These are phyloP conservation scores for Misgurnus mizolepis DNA, from an alignment of 2,113 vertebrate species.

Conservation along the genomic window DNA sequence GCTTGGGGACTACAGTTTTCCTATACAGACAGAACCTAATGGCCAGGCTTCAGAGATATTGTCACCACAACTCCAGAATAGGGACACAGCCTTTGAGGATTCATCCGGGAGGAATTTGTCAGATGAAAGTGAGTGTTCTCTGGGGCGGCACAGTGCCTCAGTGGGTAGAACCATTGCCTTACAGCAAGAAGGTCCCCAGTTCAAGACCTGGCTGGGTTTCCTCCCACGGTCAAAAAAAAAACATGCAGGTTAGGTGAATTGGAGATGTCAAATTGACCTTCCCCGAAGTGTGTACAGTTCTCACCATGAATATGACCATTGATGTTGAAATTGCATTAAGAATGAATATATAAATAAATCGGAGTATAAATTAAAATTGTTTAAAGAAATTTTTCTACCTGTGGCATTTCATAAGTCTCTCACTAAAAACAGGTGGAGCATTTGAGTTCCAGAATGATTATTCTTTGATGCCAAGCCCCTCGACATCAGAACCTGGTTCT, in stretches of 20 bases:
- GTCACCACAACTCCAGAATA: constrained; percentile 51
- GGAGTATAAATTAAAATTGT: too few species aligned
- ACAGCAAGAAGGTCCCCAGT: too few species aligned
- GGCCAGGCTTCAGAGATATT: constrained; percentile 54
- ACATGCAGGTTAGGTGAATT: too few species aligned
- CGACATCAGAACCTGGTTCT: constrained; percentile 53
- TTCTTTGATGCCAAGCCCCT: constrained; percentile 60
- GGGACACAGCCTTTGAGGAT: constrained; percentile 48
- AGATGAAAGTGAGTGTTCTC: constrained; percentile 73
- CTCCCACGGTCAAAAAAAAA: too few species aligned
- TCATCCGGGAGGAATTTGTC: constrained; percentile 60
- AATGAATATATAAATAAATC: too few species aligned
- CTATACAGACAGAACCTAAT: constrained; percentile 66
- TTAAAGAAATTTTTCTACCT: neutral
- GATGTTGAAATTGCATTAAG: too few species aligned
- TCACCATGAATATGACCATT: too few species aligned
- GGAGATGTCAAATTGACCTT: too few species aligned
- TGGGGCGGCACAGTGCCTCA: too few species aligned
- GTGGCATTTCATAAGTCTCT: constrained; percentile 15
- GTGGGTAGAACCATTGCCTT: too few species aligned
- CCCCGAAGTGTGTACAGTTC: too few species aligned
- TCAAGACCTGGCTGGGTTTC: too few species aligned
- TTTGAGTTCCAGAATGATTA: constrained; percentile 76
- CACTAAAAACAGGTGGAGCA: constrained; percentile 68
- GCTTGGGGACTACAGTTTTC: constrained; percentile 81